A percentile compares a stretch with the other conserved stretches of the same genome.
These are phyloP conservation scores for Spinibarbus caldwelli DNA, from an alignment of 2,797 vertebrate species.

Conservation along the genomic window DNA sequence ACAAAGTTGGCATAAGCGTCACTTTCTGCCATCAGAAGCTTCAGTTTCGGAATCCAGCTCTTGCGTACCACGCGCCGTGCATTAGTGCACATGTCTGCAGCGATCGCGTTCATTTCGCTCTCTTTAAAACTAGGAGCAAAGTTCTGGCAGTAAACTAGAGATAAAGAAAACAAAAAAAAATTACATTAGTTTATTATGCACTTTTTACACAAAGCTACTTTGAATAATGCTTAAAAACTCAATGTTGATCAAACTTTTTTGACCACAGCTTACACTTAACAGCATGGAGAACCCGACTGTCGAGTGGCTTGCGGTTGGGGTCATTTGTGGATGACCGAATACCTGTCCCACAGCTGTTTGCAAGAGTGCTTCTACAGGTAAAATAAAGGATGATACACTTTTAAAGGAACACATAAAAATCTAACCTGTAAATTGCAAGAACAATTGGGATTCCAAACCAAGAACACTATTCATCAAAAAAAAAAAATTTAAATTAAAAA, in stretches of 20 bases:
- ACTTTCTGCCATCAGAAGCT: slow-evolving; percentile 90
- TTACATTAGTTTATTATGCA: background rate
- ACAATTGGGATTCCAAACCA: background rate
- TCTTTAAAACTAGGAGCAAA: slow-evolving; percentile 97
- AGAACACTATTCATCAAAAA: background rate
- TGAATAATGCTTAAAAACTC: background rate
- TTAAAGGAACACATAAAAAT: background rate
- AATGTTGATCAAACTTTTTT: background rate
- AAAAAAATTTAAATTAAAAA: too few species aligned
- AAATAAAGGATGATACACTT: background rate
- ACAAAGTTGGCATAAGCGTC: slow-evolving; percentile 90
- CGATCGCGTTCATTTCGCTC: slow-evolving; percentile 97
- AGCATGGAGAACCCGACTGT: slow-evolving; percentile 91
- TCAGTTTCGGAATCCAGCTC: slow-evolving; percentile 95
- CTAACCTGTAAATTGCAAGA: background rate
- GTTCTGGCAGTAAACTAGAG: slow-evolving; percentile 95
- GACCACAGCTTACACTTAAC: slow-evolving; percentile 86
- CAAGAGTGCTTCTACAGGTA: slow-evolving; percentile 87
- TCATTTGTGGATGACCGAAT: slow-evolving; percentile 94
- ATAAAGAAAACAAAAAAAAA: background rate
- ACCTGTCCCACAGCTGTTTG: slow-evolving; percentile 93
- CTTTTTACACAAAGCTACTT: background rate
- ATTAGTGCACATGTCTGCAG: slow-evolving; percentile 97
- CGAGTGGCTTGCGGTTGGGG: slow-evolving; percentile 90
- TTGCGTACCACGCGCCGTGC: slow-evolving; percentile 93